Conservation (phyloP, 2,797 vertebrate genomes). For the Hippopotamyrus pictus region DNA sequence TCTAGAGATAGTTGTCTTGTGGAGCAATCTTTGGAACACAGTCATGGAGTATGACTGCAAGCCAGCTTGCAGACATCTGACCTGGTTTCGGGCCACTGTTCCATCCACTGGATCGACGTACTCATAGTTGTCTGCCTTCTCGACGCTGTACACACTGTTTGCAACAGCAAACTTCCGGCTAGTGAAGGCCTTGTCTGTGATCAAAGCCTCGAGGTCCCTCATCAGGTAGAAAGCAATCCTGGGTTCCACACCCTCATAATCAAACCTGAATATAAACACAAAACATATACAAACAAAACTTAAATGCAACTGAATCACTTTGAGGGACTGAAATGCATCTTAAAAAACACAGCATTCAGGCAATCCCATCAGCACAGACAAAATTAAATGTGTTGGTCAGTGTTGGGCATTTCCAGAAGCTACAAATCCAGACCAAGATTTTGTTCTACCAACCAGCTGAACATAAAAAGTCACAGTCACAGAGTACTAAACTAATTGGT, state of each 20-base stretch:
- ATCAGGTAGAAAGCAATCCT: constrained; percentile 86
- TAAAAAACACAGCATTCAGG: background rate
- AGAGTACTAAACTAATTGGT: background rate
- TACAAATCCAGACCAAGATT: background rate
- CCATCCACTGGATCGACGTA: constrained; percentile 97
- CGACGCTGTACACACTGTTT: constrained; percentile 81
- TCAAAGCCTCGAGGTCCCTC: constrained; percentile 83
- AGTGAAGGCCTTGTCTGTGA: constrained; percentile 84
- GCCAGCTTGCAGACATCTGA: constrained; percentile 50
- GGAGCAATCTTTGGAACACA: background rate
- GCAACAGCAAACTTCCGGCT: constrained; percentile 94
- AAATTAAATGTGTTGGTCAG: background rate
- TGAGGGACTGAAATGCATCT: background rate
- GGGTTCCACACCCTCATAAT: constrained; percentile 90
- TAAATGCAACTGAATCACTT: background rate
- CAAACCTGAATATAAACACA: constrained; percentile 69
- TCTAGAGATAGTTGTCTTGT: background rate
- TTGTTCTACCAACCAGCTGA: background rate
- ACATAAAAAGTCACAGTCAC: background rate
- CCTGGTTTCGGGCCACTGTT: constrained; percentile 91
- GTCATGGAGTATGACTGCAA: background rate
- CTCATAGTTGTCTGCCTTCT: constrained; percentile 89
- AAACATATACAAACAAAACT: background rate
- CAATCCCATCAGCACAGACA: background rate
- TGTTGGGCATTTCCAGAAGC: background rate